Conservation (phyloP, 2,888 invertebrate genomes). For the Seira ritae region DNA sequence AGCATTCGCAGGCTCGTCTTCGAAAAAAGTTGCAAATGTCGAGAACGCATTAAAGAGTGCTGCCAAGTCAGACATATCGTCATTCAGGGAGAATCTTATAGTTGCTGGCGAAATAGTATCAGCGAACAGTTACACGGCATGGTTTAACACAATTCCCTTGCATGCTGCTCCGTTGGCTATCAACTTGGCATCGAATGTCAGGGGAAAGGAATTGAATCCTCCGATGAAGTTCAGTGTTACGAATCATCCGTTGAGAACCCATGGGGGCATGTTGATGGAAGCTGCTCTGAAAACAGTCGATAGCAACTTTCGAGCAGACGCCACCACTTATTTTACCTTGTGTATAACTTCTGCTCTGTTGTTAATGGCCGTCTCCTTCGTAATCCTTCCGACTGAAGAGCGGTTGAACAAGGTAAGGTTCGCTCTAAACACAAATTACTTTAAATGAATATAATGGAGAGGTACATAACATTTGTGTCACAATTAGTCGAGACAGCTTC, state of each 20-base stretch:
- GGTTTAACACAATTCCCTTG: slow-evolving; percentile 68
- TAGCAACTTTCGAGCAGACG: no score
- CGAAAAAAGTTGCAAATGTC: no score
- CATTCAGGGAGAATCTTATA: slow-evolving; percentile 19
- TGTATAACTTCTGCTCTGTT: slow-evolving; percentile 73
- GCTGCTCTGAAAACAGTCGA: no score
- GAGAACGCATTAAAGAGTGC: no score
- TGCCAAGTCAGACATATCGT: no score
- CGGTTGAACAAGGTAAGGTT: slow-evolving; percentile 74
- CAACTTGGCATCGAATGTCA: slow-evolving; percentile 69
- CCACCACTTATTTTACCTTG: neutral
- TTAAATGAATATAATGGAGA: neutral
- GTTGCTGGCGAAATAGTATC: slow-evolving; percentile 33
- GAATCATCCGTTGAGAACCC: no score
- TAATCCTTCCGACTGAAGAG: slow-evolving; percentile 74
- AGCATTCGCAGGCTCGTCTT: no score
- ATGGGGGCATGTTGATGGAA: no score
- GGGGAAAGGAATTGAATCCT: slow-evolving; percentile 66
- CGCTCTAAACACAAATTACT: neutral
- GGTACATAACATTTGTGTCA: no score
- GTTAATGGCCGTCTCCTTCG: slow-evolving; percentile 73
- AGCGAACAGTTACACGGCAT: slow-evolving; percentile 33
- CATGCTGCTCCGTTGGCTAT: slow-evolving; percentile 69
- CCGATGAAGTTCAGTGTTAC: neutral
- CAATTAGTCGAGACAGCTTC: slow-evolving; percentile 75